phyloP scores from a whole-genome alignment of 2,113 vertebrate species.

The Arizona elegans region DNA sequence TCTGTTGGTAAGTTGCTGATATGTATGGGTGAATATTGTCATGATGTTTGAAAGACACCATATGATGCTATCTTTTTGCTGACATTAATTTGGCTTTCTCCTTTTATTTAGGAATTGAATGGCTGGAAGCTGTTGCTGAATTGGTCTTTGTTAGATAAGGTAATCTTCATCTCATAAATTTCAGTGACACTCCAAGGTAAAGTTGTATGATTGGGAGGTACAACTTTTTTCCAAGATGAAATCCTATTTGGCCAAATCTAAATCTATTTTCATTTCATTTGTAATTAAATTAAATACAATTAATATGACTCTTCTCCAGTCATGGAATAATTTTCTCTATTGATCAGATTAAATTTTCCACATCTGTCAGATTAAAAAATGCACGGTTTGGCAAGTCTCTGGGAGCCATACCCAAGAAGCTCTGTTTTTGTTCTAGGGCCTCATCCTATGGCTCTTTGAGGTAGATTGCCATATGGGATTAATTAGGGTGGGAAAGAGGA shows the following conservation, averaged over 20 bases:
- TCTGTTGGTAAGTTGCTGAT: neutral
- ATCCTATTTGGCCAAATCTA: neutral
- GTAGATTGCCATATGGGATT: neutral
- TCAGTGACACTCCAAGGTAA: neutral
- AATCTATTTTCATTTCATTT: neutral
- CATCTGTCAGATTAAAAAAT: neutral
- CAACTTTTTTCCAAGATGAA: neutral
- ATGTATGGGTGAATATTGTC: neutral
- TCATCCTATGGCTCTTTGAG: neutral
- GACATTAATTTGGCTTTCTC: rapidly evolving
- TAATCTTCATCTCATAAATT: neutral
- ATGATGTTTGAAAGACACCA: neutral
- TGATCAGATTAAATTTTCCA: neutral
- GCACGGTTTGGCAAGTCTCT: neutral
- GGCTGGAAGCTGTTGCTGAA: neutral
- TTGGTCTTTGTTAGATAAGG: neutral
- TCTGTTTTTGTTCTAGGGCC: neutral
- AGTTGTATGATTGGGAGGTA: neutral
- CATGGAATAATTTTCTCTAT: neutral
- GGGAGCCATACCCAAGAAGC: neutral
- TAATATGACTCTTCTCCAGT: neutral
- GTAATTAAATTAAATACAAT: neutral
- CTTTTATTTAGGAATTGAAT: rapidly evolving
- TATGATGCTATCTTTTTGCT: neutral
- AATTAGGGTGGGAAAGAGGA: neutral